These are phyloP conservation scores for Gila robusta DNA, from an alignment of 2,797 vertebrate genomes.

Conservation along the genomic window DNA sequence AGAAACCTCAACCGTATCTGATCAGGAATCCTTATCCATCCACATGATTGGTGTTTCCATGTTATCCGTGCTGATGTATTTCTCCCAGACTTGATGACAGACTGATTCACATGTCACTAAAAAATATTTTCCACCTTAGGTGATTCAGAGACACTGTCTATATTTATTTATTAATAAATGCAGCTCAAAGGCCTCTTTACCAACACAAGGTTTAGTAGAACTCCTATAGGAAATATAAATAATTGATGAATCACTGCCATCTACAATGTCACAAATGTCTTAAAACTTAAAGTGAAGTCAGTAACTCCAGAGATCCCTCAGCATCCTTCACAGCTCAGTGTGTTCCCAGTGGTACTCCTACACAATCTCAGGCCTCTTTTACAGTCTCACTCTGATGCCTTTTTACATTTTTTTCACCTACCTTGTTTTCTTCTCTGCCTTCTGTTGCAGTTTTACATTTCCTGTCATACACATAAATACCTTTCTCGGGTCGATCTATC, in stretches of 20 bases:
- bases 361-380: conserved; percentile 1
- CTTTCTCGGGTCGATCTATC: not conserved
- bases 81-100: conserved; percentile 35
- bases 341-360: not conserved
- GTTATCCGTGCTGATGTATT: conserved; percentile 50
- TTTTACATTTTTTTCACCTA: not conserved
- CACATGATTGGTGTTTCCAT: conserved; percentile 59
- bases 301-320: not conserved
- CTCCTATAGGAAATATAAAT: conserved; percentile 12
- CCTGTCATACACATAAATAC: not conserved
- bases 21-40: conserved; percentile 65
- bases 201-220: not conserved
- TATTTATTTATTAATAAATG: conserved; percentile 5
- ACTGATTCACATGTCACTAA: conserved; percentile 33
- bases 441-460: conserved; percentile 10
- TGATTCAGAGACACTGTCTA: conserved; percentile 3
- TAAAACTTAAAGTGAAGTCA: not conserved
- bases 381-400: conserved; percentile 12
- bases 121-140: conserved; percentile 18
- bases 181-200: not conserved
- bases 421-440: not conserved
- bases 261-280: not conserved
- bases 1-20: not conserved
- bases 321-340: not conserved
- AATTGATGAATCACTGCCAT: not conserved